These are phyloP conservation scores for Zaprionus nigranus DNA, from an alignment of 1,140 invertebrate genomes.

Conservation along the genomic window DNA sequence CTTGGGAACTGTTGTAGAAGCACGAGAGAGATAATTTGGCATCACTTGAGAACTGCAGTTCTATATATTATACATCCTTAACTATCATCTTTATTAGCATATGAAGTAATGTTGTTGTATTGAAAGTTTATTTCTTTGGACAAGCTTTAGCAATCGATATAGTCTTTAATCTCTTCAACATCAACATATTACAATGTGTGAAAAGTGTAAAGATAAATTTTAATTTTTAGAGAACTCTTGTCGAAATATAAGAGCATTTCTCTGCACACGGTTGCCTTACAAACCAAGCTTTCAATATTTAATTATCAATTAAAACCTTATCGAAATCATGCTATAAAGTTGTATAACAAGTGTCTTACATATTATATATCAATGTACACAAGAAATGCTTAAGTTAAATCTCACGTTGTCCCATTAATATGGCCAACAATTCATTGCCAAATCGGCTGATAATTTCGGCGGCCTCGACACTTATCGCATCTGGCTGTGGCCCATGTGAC, in stretches of 20 bases:
- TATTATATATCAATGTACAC: background rate
- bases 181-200: no score
- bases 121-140: no score
- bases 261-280: no score
- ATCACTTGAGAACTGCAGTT: background rate
- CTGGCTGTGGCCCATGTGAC: slow-evolving; percentile 30
- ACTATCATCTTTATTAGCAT: no score
- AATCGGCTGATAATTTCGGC: slow-evolving; percentile 20
- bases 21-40: background rate
- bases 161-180: no score
- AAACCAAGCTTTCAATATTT: no score
- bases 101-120: no score
- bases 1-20: background rate
- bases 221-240: no score
- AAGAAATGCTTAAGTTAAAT: background rate
- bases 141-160: no score
- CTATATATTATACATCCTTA: background rate
- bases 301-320: background rate
- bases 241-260: no score
- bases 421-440: slow-evolving; percentile 5
- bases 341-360: background rate
- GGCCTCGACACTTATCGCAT: slow-evolving; percentile 20
- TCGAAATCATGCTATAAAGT: background rate
- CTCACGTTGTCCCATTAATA: background rate
- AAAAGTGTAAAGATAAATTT: no score